Conservation (phyloP, 2,888 invertebrate genomes). For the Nomada ferruginata region DNA sequence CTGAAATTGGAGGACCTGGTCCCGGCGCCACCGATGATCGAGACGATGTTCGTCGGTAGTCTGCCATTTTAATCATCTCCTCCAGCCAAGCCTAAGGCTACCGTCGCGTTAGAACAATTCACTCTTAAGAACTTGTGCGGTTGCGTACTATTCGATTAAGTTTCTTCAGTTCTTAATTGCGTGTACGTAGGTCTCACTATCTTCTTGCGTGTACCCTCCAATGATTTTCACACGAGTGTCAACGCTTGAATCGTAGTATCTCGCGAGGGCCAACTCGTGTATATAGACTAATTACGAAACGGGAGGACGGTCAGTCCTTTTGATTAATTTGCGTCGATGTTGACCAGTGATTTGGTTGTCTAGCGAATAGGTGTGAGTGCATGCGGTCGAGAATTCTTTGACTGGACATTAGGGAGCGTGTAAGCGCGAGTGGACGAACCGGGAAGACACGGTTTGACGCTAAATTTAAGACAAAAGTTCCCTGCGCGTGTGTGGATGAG, state of each 20-base stretch:
- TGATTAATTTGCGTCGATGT: not conserved
- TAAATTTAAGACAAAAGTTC: conserved; percentile 62
- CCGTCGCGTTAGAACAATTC: conserved; percentile 61
- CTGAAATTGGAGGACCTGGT: conserved; percentile 96
- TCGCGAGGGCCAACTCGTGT: conserved; percentile 8
- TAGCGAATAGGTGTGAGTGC: conserved; percentile 9
- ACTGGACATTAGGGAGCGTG: conserved; percentile 4
- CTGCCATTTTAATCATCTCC: conserved; percentile 91
- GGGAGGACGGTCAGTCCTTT: not conserved
- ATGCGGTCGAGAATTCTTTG: conserved; percentile 1
- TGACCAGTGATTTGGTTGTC: not conserved
- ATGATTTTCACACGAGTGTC: conserved; percentile 33
- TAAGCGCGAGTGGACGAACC: conserved; percentile 20
- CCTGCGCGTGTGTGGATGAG: conserved; percentile 41
- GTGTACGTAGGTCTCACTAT: conserved; percentile 64
- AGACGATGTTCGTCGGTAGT: conserved; percentile 97
- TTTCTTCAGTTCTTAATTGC: conserved; percentile 60
- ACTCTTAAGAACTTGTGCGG: conserved; percentile 50
- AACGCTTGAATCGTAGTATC: not conserved
- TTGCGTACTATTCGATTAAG: conserved; percentile 62
- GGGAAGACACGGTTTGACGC: conserved; percentile 18
- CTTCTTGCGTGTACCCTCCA: conserved; percentile 61
- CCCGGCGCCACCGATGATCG: conserved; percentile 96
- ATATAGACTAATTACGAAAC: not conserved
- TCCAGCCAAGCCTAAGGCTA: conserved; percentile 54